Percentiles rank a stretch among this genome's conserved stretches.
Conservation (phyloP, 2,797 vertebrate genomes). For the Astyanax mexicanus region DNA sequence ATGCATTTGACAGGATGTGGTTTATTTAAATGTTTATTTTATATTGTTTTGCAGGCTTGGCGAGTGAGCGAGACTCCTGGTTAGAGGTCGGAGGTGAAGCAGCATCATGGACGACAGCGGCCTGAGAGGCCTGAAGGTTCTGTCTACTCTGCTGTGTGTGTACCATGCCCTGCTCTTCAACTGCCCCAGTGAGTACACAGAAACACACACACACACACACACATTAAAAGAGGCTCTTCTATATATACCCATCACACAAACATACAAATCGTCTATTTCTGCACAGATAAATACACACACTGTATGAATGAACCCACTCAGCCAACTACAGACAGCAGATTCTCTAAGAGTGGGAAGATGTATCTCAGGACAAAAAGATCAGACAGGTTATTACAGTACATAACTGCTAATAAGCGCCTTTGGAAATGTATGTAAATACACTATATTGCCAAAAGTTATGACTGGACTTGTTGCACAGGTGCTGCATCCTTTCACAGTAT, state of each 20-base stretch:
- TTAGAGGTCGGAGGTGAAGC: constrained; percentile 70
- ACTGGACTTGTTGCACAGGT: too few species aligned
- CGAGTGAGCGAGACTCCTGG: constrained; percentile 62
- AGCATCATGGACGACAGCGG: constrained; percentile 80
- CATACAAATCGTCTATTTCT: neutral
- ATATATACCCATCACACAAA: neutral
- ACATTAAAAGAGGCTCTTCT: neutral
- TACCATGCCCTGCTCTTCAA: constrained; percentile 76
- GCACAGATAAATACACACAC: neutral
- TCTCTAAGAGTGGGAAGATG: too few species aligned
- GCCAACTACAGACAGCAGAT: too few species aligned
- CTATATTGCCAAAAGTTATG: too few species aligned
- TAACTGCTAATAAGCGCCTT: too few species aligned
- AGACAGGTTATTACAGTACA: too few species aligned
- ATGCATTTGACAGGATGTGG: too few species aligned
- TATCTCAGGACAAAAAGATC: too few species aligned
- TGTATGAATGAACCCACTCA: neutral
- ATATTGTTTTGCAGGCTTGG: constrained; percentile 66
- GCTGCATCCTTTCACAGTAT: too few species aligned
- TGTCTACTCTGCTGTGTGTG: constrained; percentile 80
- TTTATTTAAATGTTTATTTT: too few species aligned
- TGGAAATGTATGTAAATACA: too few species aligned
- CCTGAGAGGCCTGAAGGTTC: constrained; percentile 74
- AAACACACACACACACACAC: neutral
- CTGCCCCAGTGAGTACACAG: constrained; percentile 76